Base-by-base conservation (phyloP, 2,888 invertebrate genomes). In the Liposcelis brunnea region DNA sequence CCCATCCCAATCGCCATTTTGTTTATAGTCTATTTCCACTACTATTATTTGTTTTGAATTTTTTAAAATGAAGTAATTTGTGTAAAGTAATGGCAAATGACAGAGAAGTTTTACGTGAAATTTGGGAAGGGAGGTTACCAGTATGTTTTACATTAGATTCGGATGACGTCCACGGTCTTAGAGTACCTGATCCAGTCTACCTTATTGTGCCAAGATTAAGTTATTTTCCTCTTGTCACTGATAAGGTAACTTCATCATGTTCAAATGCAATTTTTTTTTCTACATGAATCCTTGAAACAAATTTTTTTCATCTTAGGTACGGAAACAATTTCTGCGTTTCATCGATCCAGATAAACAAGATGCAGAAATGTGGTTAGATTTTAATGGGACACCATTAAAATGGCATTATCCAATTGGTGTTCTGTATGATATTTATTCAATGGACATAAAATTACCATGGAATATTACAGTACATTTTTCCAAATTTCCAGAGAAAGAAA, bases 51-150 rank as follows among this genome's bases (percentile, higher is more conserved):
- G 26, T 26, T 26, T 26, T 26, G 26, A 26, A 26, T 26, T 26
- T 4, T 26, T 26, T 6, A 26, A 26, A 26, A 26, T 26, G 26
- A 26, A 26, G 8, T 26, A 26, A 8, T 4, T 26, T 26, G 8
- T 26, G 8, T 55, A 55, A 53, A 52, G 52, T 46, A 55, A 93
- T 93, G 93, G 89, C 90, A 51, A 87, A 90, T 59, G 97, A 98
- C 63, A 74, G 93, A 56, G 91, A 97, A 73, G 80, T 95, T 48
- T 66, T 94, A 46, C 73, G 94, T 48, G 90, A 91, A 68, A 78
- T 94, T 55, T 97, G 95, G 95, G 90, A 93, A 56, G 91, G 91
- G 16, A 84, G 86, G 63, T 70, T 98, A 42, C 94, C 97, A 0
- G 77, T 95, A 46, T 89, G 90, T 64, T 95, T 98, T 63, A 78